Conservation (phyloP, 30 jellyfish, hydroid and myxozoan species). For the Clytia hemisphaerica region DNA sequence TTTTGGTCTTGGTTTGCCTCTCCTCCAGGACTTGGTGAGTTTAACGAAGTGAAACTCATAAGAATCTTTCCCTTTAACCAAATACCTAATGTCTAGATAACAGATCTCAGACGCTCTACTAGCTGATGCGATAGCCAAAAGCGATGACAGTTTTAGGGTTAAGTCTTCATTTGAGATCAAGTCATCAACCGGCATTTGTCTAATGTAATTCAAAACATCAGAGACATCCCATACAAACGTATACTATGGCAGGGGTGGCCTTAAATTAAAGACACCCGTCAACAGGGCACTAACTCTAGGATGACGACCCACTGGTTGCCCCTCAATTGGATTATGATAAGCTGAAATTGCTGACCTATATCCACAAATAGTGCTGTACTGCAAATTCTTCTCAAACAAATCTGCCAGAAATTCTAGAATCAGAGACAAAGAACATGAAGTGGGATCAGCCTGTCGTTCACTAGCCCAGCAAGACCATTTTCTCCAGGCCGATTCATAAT, state of each 20-base stretch:
- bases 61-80: not conserved
- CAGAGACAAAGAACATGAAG: too few species aligned
- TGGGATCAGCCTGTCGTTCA: constrained; percentile 28
- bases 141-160: constrained; percentile 5
- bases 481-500: constrained; percentile 45
- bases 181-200: not conserved
- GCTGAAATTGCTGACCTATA: constrained; percentile 28
- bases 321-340: not conserved
- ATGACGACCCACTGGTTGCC: constrained; percentile 25
- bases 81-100: not conserved
- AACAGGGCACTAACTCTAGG: constrained; percentile 15
- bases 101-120: constrained; percentile 16
- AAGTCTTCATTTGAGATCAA: not conserved
- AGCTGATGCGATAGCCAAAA: constrained; percentile 5
- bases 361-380: not conserved
- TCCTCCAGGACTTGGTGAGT: not conserved
- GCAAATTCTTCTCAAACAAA: constrained; percentile 8
- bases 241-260: constrained; percentile 32
- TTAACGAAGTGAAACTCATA: not conserved
- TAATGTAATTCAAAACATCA: constrained; percentile 18
- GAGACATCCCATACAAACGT: constrained; percentile 24
- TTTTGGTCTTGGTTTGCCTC: constrained; percentile 10
- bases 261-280: constrained; percentile 21
- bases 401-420: constrained; percentile 20
- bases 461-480: constrained; percentile 24